Evolutionary conservation across 2,888 invertebrate genomes (phyloP).

Genomic region (Andrena marginata): DNA sequence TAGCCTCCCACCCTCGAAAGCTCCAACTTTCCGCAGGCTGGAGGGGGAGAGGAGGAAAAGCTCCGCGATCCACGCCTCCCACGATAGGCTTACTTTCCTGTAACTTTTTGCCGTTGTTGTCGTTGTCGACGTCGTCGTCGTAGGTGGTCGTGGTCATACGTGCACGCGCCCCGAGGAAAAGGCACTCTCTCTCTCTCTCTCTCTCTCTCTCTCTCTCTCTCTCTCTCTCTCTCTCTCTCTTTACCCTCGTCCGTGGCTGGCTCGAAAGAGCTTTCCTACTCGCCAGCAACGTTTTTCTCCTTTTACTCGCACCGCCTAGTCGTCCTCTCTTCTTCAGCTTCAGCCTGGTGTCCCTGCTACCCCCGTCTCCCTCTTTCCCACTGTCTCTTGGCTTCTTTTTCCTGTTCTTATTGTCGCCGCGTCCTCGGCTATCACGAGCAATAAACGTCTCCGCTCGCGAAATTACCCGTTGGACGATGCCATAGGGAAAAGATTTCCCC

Average conservation of each 20-base stretch:
- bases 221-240: constrained; percentile 3
- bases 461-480: constrained; percentile 63
- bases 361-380: not conserved
- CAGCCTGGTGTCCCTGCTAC: not conserved
- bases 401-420: constrained; percentile 49
- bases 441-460: constrained; percentile 65
- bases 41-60: constrained; percentile 66
- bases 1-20: constrained; percentile 67
- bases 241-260: constrained; percentile 27
- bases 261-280: constrained; percentile 62
- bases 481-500: constrained; percentile 51
- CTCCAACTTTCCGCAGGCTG: constrained; percentile 57
- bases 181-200: constrained; percentile 43
- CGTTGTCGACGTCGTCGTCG: constrained; percentile 63
- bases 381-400: constrained; percentile 54
- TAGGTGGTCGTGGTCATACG: constrained; percentile 68
- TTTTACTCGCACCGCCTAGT: constrained; percentile 54
- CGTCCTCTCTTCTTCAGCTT: constrained; percentile 19
- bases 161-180: constrained; percentile 67
- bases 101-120: constrained; percentile 68
- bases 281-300: constrained; percentile 62
- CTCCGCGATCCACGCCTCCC: constrained; percentile 81
- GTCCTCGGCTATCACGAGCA: constrained; percentile 66
- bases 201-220: constrained; percentile 12
- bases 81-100: constrained; percentile 77